Evolutionary conservation across 2,797 vertebrate genomes (phyloP).

Genomic region (Lithobates sylvaticus): DNA sequence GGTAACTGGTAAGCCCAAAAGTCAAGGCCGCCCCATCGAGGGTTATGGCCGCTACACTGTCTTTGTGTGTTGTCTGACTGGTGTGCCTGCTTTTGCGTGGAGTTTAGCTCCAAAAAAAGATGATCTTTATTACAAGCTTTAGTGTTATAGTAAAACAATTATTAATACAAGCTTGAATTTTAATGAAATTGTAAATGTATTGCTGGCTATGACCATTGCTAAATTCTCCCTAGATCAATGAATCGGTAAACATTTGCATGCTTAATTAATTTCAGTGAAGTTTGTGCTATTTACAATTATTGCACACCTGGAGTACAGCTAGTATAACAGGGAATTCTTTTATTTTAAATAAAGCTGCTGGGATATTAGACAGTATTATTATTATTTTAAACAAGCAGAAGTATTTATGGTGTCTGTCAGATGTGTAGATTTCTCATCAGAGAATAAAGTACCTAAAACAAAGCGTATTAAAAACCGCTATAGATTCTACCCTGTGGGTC

Average conservation of each 20-base stretch:
- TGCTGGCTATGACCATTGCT: not conserved
- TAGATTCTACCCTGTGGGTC: not conserved
- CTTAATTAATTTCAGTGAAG: not conserved
- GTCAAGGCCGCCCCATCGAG: too few relatives aligned
- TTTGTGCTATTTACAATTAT: not conserved
- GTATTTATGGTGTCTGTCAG: too few relatives aligned
- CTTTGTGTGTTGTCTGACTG: too few relatives aligned
- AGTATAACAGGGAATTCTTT: not conserved
- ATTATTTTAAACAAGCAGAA: not conserved
- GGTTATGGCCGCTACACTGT: too few relatives aligned
- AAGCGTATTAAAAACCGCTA: not conserved
- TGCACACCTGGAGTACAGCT: not conserved
- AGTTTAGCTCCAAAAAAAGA: too few relatives aligned
- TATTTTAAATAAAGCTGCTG: not conserved
- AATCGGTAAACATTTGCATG: constrained; percentile 16
- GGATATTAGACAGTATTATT: not conserved
- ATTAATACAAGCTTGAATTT: not conserved
- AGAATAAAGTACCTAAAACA: not conserved
- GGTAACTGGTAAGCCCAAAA: too few relatives aligned
- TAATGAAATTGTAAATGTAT: constrained; percentile 6
- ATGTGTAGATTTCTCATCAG: not conserved
- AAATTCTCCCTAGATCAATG: not conserved
- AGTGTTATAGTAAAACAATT: not conserved
- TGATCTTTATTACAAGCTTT: not conserved
- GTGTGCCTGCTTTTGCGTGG: too few relatives aligned